These are phyloP conservation scores for Channa argus DNA, from an alignment of 2,113 vertebrate species.

Conservation along the genomic window DNA sequence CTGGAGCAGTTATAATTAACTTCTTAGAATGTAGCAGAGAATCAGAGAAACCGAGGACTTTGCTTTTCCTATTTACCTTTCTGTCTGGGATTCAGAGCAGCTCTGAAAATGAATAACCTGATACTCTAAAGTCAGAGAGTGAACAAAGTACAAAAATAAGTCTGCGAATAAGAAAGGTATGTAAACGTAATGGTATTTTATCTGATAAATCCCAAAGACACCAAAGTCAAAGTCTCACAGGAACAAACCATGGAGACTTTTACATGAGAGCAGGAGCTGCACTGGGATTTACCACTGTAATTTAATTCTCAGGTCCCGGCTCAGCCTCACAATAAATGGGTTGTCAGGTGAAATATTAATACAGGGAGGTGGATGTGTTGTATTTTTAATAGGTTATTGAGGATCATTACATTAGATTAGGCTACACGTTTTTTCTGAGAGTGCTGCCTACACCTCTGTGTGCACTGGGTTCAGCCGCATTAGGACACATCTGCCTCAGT, in stretches of 20 bases:
- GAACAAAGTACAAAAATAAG: too few species aligned
- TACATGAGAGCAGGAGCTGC: slow-evolving; percentile 35
- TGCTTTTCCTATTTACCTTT: too few species aligned
- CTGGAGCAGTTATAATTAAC: too few species aligned
- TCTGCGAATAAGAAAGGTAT: not conserved
- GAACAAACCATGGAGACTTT: slow-evolving; percentile 30
- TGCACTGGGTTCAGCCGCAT: not conserved
- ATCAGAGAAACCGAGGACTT: too few species aligned
- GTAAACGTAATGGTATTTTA: too few species aligned
- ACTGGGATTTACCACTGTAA: slow-evolving; percentile 50
- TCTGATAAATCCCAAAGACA: slow-evolving; percentile 52
- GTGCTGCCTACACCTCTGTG: slow-evolving; percentile 1
- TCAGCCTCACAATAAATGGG: slow-evolving; percentile 66
- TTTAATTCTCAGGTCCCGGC: too few species aligned
- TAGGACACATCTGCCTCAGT: slow-evolving; percentile 1
- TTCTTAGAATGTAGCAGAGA: too few species aligned
- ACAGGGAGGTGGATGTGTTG: slow-evolving; percentile 54
- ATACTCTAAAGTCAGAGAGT: too few species aligned
- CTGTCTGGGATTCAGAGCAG: too few species aligned
- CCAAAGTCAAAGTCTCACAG: slow-evolving; percentile 25
- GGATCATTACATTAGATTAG: slow-evolving; percentile 62
- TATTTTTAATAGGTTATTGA: slow-evolving; percentile 70
- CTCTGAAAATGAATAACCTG: too few species aligned
- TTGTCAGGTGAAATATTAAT: slow-evolving; percentile 74
- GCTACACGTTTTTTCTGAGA: slow-evolving; percentile 18